Evolutionary conservation across 2,888 invertebrate species (phyloP), one percentile per base, ranked within the genome.

Genomic region (Drosophila leonis): DNA sequence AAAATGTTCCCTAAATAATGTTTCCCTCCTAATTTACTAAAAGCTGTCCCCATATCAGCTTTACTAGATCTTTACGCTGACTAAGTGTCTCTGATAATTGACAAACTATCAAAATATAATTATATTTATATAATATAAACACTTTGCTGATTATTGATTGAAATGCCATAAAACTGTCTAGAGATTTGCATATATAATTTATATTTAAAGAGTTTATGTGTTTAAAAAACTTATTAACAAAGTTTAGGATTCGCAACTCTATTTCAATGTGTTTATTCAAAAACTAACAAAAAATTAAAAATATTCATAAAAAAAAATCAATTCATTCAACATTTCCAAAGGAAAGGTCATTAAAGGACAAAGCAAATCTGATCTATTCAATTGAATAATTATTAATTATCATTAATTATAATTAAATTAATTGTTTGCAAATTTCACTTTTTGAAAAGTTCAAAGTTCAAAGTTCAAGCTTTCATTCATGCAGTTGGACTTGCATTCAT

Each of bases 301-400:
- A 44, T 20, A n/a, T 29, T 10, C 1, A n/a, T 29, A 29, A 29
- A n/a, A 29, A 29, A n/a, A 10, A n/a, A 31, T n/a, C 12, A 18
- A n/a, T 29, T 29, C 9, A 4, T 1, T 29, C n/a, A 10, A 10
- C 2, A 3, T 10, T 24, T 7, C 3, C 20, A 9, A 33, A 24
- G 42, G 7, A 20, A 57, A 44, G n/a, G 20, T 54, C 54, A 39
- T 56, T 33, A 20, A 33, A 56, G 56, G 31, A 10, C 20, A 33
- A n/a, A n/a, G 24, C 24, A 24, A n/a, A n/a, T n/a, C n/a, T n/a
- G n/a, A n/a, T n/a, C n/a, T n/a, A n/a, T n/a, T n/a, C n/a, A n/a
- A n/a, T n/a, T n/a, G n/a, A n/a, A n/a, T n/a, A n/a, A n/a, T n/a
- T n/a, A n/a, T n/a, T n/a, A n/a, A n/a, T n/a, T n/a, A n/a, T n/a